Conservation (phyloP, 2,888 invertebrate genomes). For the Abrostola tripartita region DNA sequence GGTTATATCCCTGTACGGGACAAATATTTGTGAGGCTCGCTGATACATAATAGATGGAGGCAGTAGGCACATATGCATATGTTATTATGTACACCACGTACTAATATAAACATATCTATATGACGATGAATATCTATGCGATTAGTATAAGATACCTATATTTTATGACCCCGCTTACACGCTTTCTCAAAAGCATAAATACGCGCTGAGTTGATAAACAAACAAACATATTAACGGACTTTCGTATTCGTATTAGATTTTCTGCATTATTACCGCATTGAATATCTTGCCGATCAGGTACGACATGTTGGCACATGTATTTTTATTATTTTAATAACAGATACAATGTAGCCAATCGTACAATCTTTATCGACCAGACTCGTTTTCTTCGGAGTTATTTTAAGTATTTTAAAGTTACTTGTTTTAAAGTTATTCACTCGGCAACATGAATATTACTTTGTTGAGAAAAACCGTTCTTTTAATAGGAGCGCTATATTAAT, state of each 20-base stretch:
- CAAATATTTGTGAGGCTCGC: too few relatives aligned
- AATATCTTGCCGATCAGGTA: slow-evolving; percentile 30
- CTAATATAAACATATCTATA: too few relatives aligned
- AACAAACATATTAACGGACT: slow-evolving; percentile 25
- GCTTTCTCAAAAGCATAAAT: slow-evolving; percentile 18
- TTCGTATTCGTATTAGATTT: slow-evolving; percentile 58
- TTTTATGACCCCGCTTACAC: too few relatives aligned
- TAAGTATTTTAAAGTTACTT: slow-evolving; percentile 60
- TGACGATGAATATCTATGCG: too few relatives aligned
- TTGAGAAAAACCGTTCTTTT: slow-evolving; percentile 40
- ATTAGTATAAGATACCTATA: too few relatives aligned
- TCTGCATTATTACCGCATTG: slow-evolving; percentile 35
- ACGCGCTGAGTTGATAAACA: slow-evolving; percentile 21
- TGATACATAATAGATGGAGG: too few relatives aligned
- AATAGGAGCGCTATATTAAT: slow-evolving; percentile 9
- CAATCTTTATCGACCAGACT: slow-evolving; percentile 52
- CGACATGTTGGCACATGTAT: slow-evolving; percentile 37
- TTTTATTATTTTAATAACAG: slow-evolving; percentile 50
- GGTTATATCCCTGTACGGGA: too few relatives aligned
- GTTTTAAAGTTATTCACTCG: slow-evolving; percentile 56
- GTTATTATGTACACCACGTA: too few relatives aligned
- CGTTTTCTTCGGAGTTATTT: slow-evolving; percentile 54
- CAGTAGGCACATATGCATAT: too few relatives aligned
- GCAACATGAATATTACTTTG: slow-evolving; percentile 56
- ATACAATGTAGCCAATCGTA: slow-evolving; percentile 54